Evolutionary conservation across 2,113 vertebrate genomes (phyloP).

Genomic region (Nymphicus hollandicus): DNA sequence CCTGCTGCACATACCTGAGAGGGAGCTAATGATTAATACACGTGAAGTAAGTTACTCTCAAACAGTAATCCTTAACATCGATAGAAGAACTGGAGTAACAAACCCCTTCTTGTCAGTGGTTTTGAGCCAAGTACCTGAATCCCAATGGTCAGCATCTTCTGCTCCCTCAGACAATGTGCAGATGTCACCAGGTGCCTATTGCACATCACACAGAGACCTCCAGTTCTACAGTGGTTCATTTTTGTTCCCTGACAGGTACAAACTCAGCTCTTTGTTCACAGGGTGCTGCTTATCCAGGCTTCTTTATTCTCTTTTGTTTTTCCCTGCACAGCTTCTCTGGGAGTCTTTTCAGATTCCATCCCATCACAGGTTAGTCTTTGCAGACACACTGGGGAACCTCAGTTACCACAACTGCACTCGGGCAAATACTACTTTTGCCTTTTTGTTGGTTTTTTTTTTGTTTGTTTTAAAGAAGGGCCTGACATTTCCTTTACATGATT

Average conservation of each 20-base stretch:
- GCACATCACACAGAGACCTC: rapidly evolving
- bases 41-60: neutral
- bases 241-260: neutral
- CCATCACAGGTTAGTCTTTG: neutral
- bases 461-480: neutral
- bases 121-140: rapidly evolving
- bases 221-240: neutral
- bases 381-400: neutral
- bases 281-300: neutral
- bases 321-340: neutral
- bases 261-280: neutral
- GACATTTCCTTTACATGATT: conserved; percentile 5
- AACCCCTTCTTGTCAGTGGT: neutral
- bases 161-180: neutral
- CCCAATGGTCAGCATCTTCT: neutral
- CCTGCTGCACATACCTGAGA: neutral
- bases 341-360: neutral
- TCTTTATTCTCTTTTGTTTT: neutral
- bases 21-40: neutral
- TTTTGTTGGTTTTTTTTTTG: neutral
- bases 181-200: neutral
- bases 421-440: neutral
- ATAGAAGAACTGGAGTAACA: neutral
- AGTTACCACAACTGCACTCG: neutral
- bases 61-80: no score